phyloP scores from a whole-genome alignment of 37 sponge, comb jelly and placozoan species.

The Corticium candelabrum region DNA sequence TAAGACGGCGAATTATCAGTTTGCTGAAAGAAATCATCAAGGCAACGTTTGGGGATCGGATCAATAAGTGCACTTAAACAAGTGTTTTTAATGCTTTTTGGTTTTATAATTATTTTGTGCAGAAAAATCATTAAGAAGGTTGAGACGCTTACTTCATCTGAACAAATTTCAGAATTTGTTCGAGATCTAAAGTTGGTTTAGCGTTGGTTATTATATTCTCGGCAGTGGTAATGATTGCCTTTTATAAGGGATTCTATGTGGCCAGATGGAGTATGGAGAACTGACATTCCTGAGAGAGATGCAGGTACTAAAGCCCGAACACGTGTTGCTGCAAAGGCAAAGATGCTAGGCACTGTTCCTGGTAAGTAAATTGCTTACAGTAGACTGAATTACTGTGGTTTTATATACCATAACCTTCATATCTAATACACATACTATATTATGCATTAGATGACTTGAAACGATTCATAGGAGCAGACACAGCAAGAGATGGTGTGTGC shows the following conservation, averaged over 20 bases:
- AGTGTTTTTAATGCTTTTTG: constrained; percentile 6
- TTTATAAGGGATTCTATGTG: background rate
- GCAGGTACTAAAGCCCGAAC: background rate
- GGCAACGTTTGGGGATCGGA: background rate
- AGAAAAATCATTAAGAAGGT: constrained; percentile 19
- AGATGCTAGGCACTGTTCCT: constrained; percentile 14
- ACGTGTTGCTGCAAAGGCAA: constrained; percentile 14
- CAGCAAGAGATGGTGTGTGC: background rate
- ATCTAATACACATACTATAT: no score
- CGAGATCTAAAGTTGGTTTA: background rate
- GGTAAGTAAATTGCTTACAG: constrained; percentile 1
- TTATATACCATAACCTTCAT: background rate
- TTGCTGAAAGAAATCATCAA: background rate
- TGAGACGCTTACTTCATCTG: constrained; percentile 14
- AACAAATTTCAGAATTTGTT: constrained; percentile 17
- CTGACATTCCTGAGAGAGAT: background rate
- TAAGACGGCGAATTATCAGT: background rate
- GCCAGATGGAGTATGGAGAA: constrained; percentile 1
- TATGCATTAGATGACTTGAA: background rate
- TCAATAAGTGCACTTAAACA: background rate
- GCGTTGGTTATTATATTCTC: background rate
- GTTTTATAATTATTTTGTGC: background rate
- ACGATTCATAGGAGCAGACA: background rate
- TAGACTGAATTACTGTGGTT: background rate
- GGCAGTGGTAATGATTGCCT: background rate